These are phyloP conservation scores for Geopemphigus sp. DNA, from an alignment of 1,140 invertebrate species.

Conservation along the genomic window DNA sequence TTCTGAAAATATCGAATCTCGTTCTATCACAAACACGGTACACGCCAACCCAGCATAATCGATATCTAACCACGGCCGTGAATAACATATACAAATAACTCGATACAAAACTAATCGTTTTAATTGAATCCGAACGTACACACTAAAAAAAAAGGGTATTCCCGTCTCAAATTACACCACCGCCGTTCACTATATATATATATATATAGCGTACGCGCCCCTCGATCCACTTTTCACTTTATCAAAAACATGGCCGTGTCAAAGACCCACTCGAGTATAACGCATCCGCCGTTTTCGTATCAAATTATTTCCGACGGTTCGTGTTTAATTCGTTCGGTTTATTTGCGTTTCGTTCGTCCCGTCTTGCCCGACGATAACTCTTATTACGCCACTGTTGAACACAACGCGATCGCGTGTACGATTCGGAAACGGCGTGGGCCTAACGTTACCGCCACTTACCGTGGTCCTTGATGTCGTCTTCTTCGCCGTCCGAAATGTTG, in stretches of 20 bases:
- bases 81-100: slow-evolving; percentile 11
- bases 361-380: neutral
- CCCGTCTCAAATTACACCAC: slow-evolving; percentile 19
- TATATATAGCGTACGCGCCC: neutral
- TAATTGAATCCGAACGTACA: slow-evolving; percentile 20
- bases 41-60: neutral
- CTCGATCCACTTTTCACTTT: slow-evolving; percentile 28
- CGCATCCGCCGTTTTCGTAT: neutral
- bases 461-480: slow-evolving; percentile 82
- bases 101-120: slow-evolving; percentile 26
- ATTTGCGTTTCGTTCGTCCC: neutral
- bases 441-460: too few relatives aligned
- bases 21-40: too few relatives aligned
- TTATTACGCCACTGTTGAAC: too few relatives aligned
- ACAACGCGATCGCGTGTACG: too few relatives aligned
- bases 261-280: slow-evolving; percentile 14
- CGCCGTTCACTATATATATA: too few relatives aligned
- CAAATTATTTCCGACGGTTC: slow-evolving; percentile 12
- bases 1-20: neutral
- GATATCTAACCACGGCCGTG: neutral
- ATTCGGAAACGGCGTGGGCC: too few relatives aligned
- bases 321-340: slow-evolving; percentile 11
- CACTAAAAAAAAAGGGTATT: slow-evolving; percentile 2
- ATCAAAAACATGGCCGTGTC: neutral
- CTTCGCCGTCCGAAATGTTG: slow-evolving; percentile 71